Evolutionary conservation across 2,113 vertebrate genomes (phyloP).

Genomic region (Vidua macroura): DNA sequence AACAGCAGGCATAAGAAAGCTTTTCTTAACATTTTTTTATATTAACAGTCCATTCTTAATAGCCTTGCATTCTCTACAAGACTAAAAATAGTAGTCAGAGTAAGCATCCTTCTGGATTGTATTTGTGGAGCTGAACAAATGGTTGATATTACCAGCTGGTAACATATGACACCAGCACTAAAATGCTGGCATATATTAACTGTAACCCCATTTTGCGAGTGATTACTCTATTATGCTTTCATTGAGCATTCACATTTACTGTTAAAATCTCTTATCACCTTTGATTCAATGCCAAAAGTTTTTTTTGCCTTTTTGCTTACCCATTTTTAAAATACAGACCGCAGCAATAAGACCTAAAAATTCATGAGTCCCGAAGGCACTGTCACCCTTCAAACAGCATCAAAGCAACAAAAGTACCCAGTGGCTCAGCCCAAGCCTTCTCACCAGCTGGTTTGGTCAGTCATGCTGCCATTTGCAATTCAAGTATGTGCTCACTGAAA

Average conservation of each 20-base stretch:
- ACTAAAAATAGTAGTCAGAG: background rate
- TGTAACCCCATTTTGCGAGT: background rate
- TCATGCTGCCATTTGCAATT: background rate
- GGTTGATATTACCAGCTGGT: constrained; percentile 22
- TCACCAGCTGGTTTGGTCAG: background rate
- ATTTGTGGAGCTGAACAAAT: constrained; percentile 16
- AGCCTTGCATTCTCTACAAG: background rate
- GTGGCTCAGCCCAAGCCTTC: background rate
- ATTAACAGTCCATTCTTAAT: constrained; percentile 1
- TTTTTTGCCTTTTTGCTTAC: background rate
- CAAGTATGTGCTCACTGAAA: background rate
- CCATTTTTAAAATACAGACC: background rate
- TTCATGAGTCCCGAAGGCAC: background rate
- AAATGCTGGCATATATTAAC: background rate
- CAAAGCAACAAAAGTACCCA: background rate
- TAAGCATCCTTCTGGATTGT: constrained; percentile 10
- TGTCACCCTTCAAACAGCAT: background rate
- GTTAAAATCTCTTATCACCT: background rate
- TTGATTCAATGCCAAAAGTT: background rate
- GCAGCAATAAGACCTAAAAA: background rate
- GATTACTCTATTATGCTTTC: background rate
- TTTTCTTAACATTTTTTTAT: constrained; percentile 15
- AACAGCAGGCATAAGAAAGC: background rate
- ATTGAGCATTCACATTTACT: background rate
- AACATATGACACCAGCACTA: background rate